These are phyloP conservation scores for Carduelis carduelis DNA, from an alignment of 2,797 vertebrate genomes.

Conservation along the genomic window DNA sequence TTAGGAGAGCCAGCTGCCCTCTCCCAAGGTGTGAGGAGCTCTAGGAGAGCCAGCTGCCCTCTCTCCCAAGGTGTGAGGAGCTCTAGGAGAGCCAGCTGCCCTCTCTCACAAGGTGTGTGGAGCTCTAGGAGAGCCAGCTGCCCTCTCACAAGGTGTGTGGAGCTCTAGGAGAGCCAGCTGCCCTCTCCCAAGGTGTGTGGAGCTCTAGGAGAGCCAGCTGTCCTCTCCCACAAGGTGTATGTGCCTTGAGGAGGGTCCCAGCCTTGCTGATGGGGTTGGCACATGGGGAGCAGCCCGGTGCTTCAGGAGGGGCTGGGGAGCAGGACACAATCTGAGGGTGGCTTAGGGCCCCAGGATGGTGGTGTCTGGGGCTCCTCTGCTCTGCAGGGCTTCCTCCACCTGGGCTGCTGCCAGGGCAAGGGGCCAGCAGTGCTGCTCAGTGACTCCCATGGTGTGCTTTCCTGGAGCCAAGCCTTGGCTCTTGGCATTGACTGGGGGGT, in stretches of 20 bases:
- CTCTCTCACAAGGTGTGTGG: accelerated
- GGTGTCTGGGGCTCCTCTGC: background rate
- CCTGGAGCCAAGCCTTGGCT: background rate
- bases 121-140: background rate
- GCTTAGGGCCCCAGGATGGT: background rate
- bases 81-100: background rate
- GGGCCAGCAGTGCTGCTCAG: background rate
- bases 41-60: background rate
- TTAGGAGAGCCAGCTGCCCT: background rate
- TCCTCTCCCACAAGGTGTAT: accelerated
- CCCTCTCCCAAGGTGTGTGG: background rate
- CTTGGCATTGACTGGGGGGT: background rate
- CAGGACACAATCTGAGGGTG: background rate
- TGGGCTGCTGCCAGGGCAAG: background rate
- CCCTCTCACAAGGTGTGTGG: accelerated
- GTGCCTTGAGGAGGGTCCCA: background rate
- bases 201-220: background rate
- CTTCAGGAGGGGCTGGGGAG: background rate
- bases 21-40: accelerated
- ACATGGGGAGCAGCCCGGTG: accelerated
- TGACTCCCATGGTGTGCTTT: background rate
- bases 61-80: background rate
- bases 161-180: background rate
- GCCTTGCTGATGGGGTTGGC: accelerated
- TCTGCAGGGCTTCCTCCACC: background rate